Evolutionary conservation across 2,113 vertebrate genomes (phyloP).

Genomic region (Eira barbara): DNA sequence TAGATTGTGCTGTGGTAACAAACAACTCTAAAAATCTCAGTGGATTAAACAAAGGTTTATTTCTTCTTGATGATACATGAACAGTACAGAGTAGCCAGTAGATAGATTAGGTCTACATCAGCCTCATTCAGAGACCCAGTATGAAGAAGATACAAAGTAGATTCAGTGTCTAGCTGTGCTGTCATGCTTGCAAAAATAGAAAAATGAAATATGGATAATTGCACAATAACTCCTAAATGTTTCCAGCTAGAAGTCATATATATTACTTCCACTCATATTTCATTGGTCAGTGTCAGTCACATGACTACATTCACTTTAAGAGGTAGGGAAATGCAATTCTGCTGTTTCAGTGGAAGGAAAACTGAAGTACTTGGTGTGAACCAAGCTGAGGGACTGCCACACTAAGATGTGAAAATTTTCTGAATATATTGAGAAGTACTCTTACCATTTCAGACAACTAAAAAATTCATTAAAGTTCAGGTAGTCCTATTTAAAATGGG

Average conservation of each 20-base stretch:
- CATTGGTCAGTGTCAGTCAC: neutral
- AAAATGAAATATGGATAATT: neutral
- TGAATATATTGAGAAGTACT: neutral
- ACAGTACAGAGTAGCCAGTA: neutral
- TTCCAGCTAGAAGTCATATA: neutral
- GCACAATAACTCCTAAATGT: neutral
- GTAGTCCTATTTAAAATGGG: neutral
- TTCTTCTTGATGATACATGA: neutral
- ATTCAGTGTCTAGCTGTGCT: neutral
- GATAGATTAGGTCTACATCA: neutral
- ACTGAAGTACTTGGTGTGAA: neutral
- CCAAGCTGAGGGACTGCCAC: neutral
- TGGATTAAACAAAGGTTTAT: neutral
- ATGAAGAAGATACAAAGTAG: neutral
- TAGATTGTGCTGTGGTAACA: constrained; percentile 15
- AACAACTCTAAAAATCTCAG: neutral
- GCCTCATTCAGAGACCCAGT: neutral
- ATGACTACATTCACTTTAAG: neutral
- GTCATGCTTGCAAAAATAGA: neutral
- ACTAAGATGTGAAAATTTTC: neutral
- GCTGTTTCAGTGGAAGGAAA: neutral
- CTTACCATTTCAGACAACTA: neutral
- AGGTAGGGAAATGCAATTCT: neutral
- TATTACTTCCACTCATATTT: neutral
- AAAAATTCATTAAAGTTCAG: neutral